These are phyloP conservation scores for Elymnias hypermnestra DNA, from an alignment of 1,140 invertebrate genomes.

Conservation along the genomic window DNA sequence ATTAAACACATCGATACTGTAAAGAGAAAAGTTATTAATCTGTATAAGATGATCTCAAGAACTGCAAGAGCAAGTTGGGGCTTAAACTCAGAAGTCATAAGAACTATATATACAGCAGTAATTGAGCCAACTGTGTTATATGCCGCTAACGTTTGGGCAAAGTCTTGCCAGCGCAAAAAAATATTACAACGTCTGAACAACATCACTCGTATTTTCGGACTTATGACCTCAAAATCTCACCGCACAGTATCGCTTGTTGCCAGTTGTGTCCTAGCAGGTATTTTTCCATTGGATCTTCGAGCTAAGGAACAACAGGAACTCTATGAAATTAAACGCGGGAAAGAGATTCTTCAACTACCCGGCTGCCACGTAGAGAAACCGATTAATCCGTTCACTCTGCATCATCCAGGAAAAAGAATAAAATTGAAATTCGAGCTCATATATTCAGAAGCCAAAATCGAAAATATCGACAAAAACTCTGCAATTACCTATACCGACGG, in stretches of 20 bases:
- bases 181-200: not conserved
- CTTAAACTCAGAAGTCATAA: not conserved
- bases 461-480: not conserved
- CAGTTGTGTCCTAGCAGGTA: not conserved
- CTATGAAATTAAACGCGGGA: slow-evolving; percentile 2
- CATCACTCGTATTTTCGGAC: not conserved
- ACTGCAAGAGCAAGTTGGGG: not conserved
- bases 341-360: not conserved
- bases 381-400: too few species aligned
- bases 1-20: too few species aligned
- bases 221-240: not conserved
- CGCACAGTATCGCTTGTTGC: not conserved
- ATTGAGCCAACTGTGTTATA: not conserved
- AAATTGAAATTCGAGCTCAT: too few species aligned
- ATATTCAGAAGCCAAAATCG: not conserved
- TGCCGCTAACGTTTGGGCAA: not conserved
- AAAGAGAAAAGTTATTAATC: too few species aligned
- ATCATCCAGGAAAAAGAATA: too few species aligned
- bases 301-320: not conserved
- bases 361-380: not conserved
- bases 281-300: slow-evolving; percentile 7
- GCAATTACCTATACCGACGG: slow-evolving; percentile 11
- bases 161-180: not conserved
- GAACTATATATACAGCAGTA: not conserved
- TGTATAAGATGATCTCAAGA: too few species aligned